phyloP scores from a whole-genome alignment of 2,888 invertebrate species.

The Gasteruption jaculator region DNA sequence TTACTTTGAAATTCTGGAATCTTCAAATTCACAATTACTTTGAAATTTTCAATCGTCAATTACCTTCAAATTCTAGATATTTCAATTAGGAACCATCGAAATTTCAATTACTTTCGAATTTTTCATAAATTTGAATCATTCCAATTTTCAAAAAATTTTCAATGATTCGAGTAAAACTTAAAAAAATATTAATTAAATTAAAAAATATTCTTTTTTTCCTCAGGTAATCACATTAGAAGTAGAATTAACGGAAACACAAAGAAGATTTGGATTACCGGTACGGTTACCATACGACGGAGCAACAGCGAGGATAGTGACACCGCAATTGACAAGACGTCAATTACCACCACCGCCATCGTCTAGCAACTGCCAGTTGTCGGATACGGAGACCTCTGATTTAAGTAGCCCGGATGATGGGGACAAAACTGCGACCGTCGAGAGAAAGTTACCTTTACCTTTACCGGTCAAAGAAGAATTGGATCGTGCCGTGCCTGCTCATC shows the following conservation, averaged over 20 bases:
- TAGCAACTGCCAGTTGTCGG: conserved; percentile 58
- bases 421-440: conserved; percentile 70
- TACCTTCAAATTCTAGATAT: too few relatives aligned
- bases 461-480: conserved; percentile 68
- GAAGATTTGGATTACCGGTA: conserved; percentile 81
- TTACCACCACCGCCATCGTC: conserved; percentile 63
- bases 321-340: conserved; percentile 70
- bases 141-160: background rate
- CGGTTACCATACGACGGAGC: conserved; percentile 76
- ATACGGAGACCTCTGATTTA: conserved; percentile 80
- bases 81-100: too few relatives aligned
- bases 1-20: too few relatives aligned
- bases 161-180: background rate
- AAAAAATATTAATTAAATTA: conserved; percentile 7
- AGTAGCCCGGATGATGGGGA: conserved; percentile 73
- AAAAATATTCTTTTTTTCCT: conserved; percentile 13
- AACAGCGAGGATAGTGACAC: conserved; percentile 69
- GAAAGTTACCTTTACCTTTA: conserved; percentile 58
- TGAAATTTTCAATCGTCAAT: too few relatives aligned
- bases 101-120: too few relatives aligned
- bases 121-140: conserved; percentile 5
- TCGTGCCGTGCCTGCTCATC: conserved; percentile 82
- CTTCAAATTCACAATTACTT: too few relatives aligned
- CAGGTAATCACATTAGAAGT: conserved; percentile 47
- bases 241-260: conserved; percentile 68